phyloP scores from a whole-genome alignment of 2,888 invertebrate species.

The Blastobasis adustella region DNA sequence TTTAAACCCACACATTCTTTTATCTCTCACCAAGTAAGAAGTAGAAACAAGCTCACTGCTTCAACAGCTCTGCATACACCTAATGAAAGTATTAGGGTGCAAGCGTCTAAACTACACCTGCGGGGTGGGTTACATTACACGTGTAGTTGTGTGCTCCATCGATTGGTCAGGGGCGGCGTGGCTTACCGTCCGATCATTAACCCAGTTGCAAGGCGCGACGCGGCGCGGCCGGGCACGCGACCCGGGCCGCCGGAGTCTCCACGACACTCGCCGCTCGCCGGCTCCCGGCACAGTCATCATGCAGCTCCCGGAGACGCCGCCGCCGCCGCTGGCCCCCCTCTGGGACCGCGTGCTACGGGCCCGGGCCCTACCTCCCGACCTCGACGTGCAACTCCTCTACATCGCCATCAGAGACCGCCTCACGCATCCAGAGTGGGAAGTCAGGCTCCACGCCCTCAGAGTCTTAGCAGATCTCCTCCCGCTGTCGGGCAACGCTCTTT shows the following conservation, averaged over 20 bases:
- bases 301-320: conserved; percentile 66
- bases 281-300: conserved; percentile 45
- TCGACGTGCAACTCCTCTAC: conserved; percentile 79
- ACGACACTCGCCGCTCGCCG: conserved; percentile 25
- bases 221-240: conserved; percentile 64
- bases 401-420: conserved; percentile 82
- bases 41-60: too few relatives aligned
- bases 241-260: conserved; percentile 21
- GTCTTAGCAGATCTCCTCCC: conserved; percentile 87
- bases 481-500: conserved; percentile 79
- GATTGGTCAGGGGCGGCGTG: conserved; percentile 67
- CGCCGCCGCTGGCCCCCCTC: conserved; percentile 79
- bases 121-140: conserved; percentile 8
- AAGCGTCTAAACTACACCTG: background rate
- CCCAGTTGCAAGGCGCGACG: conserved; percentile 67
- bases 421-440: conserved; percentile 88
- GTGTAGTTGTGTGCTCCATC: conserved; percentile 39
- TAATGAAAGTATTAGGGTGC: too few relatives aligned
- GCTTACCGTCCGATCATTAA: conserved; percentile 71
- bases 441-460: conserved; percentile 86
- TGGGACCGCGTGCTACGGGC: conserved; percentile 88
- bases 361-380: conserved; percentile 80
- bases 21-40: too few relatives aligned
- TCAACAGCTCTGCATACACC: too few relatives aligned
- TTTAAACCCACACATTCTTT: too few relatives aligned